A percentile compares a stretch with the other conserved stretches of the same genome.
phyloP scores from a whole-genome alignment of 2,113 vertebrate species.

The Sisor rabdophorus region DNA sequence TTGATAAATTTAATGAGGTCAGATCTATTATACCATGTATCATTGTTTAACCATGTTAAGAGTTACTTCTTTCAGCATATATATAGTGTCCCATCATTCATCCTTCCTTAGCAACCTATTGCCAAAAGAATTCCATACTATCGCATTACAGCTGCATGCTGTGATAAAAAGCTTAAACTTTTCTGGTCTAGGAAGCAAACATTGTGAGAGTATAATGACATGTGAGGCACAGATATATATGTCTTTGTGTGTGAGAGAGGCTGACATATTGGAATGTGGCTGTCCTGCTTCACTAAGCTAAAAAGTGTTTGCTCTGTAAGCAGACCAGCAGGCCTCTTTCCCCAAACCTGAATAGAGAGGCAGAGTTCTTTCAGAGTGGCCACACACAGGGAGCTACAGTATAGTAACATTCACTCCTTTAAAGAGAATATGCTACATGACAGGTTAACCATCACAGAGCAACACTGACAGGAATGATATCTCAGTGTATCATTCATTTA shows the following conservation, averaged over 20 bases:
- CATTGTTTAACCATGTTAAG: background rate
- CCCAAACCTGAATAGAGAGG: conserved; percentile 55
- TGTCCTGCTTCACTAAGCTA: conserved; percentile 54
- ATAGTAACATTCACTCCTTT: conserved; percentile 27
- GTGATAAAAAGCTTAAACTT: background rate
- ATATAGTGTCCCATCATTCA: background rate
- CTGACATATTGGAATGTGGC: conserved; percentile 59
- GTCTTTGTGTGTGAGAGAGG: conserved; percentile 32
- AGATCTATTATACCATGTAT: background rate
- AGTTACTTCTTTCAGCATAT: background rate
- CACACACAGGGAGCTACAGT: conserved; percentile 40
- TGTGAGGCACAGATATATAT: conserved; percentile 21
- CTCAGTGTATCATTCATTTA: background rate
- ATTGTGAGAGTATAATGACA: background rate
- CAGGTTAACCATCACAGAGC: conserved; percentile 45
- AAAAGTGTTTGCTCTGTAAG: conserved; percentile 60
- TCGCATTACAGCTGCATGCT: conserved; percentile 4
- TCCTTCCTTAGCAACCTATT: background rate
- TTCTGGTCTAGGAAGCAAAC: background rate
- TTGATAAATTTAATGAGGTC: background rate
- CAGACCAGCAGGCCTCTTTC: conserved; percentile 46
- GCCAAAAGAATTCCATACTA: background rate
- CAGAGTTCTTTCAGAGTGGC: conserved; percentile 56
- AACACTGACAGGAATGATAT: conserved; percentile 2
- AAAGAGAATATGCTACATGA: conserved; percentile 15